Evolutionary conservation across 64 coral and sea anemone genomes (phyloP), one percentile per base, ranked within the genome.

Genomic region (Dendronephthya gigantea): DNA sequence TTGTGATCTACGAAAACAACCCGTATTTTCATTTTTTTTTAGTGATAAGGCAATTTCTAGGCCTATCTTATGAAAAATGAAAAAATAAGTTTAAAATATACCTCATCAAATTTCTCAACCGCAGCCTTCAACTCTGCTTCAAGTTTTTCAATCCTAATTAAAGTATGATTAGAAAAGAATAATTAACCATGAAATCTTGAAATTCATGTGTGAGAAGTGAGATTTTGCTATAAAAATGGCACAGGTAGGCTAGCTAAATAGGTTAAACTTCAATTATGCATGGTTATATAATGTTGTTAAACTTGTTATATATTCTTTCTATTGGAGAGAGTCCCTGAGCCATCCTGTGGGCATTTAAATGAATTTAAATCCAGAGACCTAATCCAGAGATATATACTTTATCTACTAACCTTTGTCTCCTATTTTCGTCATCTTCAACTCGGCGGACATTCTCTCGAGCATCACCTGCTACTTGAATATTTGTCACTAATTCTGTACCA

Each of bases 31-130:
- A n/a, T 49, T 34, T 32, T 38, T 39, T 8, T 52, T 14, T 39
- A 68, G 58, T 27, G 32, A 9, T 23, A 87, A 62, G n/a, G n/a
- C n/a, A n/a, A n/a, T n/a, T n/a, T n/a, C n/a, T n/a, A n/a, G n/a
- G n/a, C n/a, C n/a, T n/a, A n/a, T n/a, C n/a, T n/a, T n/a, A n/a
- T n/a, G n/a, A n/a, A n/a, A n/a, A n/a, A n/a, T n/a, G 3, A 14
- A 68, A 2, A 83, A 58, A 49, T 34, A 56, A 27, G 0, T 84
- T 1, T 23, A 29, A 1, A 36, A 4, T 33, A 29, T 85, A 93
- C 94, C 89, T 97, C 91, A 28, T 93, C 94, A 93, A 97, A 97
- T 69, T 93, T 97, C 85, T 97, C 94, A 45, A 84, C 86, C 41
- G 94, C 94, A 84, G 94, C 90, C 34, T 97, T 97, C n/a, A 85